These are phyloP conservation scores for Leptobrachium ailaonicum DNA, from an alignment of 2,113 vertebrate genomes.

Conservation along the genomic window DNA sequence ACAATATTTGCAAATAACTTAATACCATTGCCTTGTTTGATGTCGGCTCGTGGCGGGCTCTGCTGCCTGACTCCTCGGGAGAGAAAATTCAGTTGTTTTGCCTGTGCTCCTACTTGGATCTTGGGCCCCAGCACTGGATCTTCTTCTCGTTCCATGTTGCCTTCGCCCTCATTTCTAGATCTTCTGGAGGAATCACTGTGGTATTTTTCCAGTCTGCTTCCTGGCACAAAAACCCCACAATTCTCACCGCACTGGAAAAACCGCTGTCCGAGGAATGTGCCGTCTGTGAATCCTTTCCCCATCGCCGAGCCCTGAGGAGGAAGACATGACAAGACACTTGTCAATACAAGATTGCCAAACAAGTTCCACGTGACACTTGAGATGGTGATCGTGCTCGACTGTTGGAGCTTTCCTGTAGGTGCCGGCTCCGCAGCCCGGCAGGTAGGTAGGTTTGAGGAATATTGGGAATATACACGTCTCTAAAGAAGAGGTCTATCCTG, in stretches of 20 bases:
- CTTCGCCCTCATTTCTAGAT: not conserved
- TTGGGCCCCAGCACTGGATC: not conserved
- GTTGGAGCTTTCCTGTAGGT: no score
- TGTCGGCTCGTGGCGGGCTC: not conserved
- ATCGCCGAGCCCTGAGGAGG: conserved; percentile 56
- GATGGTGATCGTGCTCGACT: no score
- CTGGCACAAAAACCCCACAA: conserved; percentile 69
- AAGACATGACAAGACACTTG: not conserved
- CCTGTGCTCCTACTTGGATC: not conserved
- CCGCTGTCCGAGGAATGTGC: conserved; percentile 68
- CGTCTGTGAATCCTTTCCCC: conserved; percentile 65
- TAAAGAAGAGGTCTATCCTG: no score
- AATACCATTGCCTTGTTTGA: conserved; percentile 14
- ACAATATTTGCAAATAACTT: not conserved
- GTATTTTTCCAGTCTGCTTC: conserved; percentile 59
- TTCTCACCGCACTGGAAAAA: conserved; percentile 70
- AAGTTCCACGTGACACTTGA: no score
- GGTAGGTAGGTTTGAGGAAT: no score
- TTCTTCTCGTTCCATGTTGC: not conserved
- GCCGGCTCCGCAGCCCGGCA: no score
- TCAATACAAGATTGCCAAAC: no score
- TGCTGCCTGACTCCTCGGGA: conserved; percentile 30
- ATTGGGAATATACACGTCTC: no score
- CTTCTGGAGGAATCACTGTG: conserved; percentile 13
- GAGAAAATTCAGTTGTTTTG: conserved; percentile 7